These are phyloP conservation scores for Haplochromis vanheusdeni DNA, from an alignment of 2,113 vertebrate species.

Conservation along the genomic window DNA sequence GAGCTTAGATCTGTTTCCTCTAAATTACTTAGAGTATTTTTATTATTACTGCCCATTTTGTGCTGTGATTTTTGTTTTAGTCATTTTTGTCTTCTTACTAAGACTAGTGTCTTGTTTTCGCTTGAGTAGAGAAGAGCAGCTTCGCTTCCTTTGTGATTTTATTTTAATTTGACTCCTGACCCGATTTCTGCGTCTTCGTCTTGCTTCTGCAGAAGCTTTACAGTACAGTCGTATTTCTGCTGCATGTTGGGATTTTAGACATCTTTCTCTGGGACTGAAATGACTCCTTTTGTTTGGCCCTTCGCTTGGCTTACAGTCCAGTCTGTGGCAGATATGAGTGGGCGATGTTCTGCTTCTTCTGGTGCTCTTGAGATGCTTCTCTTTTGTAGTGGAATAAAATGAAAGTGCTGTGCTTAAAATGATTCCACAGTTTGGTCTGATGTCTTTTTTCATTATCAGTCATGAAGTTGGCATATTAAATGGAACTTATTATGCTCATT, in stretches of 20 bases:
- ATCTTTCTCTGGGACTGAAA: background rate
- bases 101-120: background rate
- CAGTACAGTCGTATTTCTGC: slow-evolving; percentile 14
- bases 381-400: slow-evolving; percentile 69
- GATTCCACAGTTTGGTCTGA: background rate
- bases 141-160: background rate
- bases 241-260: slow-evolving; percentile 36
- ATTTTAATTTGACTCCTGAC: background rate
- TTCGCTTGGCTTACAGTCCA: slow-evolving; percentile 15
- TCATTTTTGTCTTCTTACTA: background rate
- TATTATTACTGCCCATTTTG: slow-evolving; percentile 13
- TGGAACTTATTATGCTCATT: background rate
- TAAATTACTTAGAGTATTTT: background rate
- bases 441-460: background rate
- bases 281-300: background rate
- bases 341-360: slow-evolving; percentile 35
- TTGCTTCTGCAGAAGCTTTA: slow-evolving; percentile 23
- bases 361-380: slow-evolving; percentile 59
- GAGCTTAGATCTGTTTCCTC: background rate
- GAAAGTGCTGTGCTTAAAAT: slow-evolving; percentile 46
- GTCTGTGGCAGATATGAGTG: background rate
- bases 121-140: background rate
- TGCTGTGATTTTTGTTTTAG: slow-evolving; percentile 15
- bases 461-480: background rate
- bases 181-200: background rate